Evolutionary conservation across 30 jellyfish, hydroid and myxozoan genomes (phyloP).

Genomic region (Aurelia aurita complex sp. Pacific): DNA sequence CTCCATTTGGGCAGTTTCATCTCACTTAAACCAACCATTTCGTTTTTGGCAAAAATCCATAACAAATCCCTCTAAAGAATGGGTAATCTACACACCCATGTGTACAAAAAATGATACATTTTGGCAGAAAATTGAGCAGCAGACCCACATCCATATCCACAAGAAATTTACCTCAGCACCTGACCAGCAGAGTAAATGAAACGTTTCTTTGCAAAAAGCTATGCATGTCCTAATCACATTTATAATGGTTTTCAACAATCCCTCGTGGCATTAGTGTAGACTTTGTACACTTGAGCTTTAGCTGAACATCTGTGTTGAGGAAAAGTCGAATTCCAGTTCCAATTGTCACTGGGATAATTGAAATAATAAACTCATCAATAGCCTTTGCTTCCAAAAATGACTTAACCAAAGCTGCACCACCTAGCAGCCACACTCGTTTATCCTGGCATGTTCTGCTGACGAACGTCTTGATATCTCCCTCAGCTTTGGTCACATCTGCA

Average conservation of each 20-base stretch:
- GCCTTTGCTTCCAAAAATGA: slow-evolving; percentile 37
- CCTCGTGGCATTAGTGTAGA: slow-evolving; percentile 15
- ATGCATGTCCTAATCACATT: background rate
- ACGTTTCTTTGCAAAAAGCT: background rate
- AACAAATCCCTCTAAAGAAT: too few species aligned
- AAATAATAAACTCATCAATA: slow-evolving; percentile 32
- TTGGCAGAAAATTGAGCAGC: too few species aligned
- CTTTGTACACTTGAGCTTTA: slow-evolving; percentile 25
- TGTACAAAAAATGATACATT: too few species aligned
- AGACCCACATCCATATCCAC: too few species aligned
- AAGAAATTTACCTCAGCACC: too few species aligned
- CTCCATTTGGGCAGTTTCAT: too few species aligned
- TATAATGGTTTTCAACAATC: slow-evolving; percentile 25
- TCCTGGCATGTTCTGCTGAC: slow-evolving; percentile 22
- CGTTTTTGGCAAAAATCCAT: too few species aligned
- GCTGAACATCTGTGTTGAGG: slow-evolving; percentile 13
- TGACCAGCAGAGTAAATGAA: too few species aligned
- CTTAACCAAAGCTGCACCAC: slow-evolving; percentile 46
- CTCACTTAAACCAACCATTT: too few species aligned
- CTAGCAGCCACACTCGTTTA: slow-evolving; percentile 53
- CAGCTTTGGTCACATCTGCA: slow-evolving; percentile 51
- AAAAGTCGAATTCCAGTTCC: slow-evolving; percentile 58
- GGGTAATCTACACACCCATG: too few species aligned
- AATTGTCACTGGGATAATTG: slow-evolving; percentile 49
- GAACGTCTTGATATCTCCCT: slow-evolving; percentile 32